Conservation (phyloP, 2,113 vertebrate genomes). For the Cyprinodon brontotheroides region DNA sequence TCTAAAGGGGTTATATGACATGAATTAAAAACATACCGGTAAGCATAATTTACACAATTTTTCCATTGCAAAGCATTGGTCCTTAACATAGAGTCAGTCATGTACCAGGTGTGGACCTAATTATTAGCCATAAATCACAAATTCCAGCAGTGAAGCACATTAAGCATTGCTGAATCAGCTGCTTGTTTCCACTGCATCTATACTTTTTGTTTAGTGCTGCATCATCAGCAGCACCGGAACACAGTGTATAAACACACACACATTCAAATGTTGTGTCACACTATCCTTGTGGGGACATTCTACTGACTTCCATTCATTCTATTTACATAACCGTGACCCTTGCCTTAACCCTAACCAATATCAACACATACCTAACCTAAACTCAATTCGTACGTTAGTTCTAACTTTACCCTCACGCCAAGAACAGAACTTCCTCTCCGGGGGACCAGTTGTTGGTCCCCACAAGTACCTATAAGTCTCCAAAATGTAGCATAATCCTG, state of each 20-base stretch:
- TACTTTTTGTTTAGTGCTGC: conserved; percentile 33
- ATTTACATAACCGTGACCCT: no score
- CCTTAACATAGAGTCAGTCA: conserved; percentile 47
- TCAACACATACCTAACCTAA: no score
- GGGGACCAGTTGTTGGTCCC: no score
- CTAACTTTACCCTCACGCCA: no score
- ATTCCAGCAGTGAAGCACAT: conserved; percentile 55
- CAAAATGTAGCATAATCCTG: no score
- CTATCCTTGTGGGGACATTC: no score
- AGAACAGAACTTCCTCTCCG: conserved; percentile 3
- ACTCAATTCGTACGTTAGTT: no score
- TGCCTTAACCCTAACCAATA: no score
- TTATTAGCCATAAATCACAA: conserved; percentile 50
- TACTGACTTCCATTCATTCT: no score
- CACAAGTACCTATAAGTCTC: no score
- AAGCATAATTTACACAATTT: not conserved
- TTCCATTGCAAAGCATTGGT: conserved; percentile 19
- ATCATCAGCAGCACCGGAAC: conserved; percentile 40
- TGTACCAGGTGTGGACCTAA: conserved; percentile 40
- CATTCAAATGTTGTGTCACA: not conserved
- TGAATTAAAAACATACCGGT: conserved; percentile 11
- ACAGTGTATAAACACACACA: not conserved
- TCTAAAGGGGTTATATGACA: conserved; percentile 73
- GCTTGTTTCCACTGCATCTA: conserved; percentile 41
- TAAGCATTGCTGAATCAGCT: conserved; percentile 61